Base-by-base conservation (phyloP, 35 echinoderm and acorn worm genomes). In the Stichopus chloronotus region DNA sequence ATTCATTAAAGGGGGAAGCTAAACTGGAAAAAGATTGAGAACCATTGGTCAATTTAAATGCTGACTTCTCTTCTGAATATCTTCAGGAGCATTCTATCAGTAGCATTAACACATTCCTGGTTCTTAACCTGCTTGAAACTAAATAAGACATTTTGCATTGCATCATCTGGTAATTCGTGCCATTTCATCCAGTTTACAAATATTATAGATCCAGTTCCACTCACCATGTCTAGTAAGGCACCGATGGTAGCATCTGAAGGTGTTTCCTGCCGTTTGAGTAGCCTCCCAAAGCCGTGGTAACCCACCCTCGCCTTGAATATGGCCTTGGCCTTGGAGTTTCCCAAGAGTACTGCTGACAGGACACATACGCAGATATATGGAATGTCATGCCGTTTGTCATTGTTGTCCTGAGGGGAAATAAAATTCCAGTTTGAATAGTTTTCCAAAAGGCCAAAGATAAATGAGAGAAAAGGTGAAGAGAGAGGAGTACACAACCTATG, bases 221-320 rank as follows among this genome's bases (percentile, higher is more conserved):
- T 79, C 83, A 98, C 97, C 97, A 99, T 96, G 81, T 99, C 94
- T 30, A 99, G 82, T 43, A 99, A 92, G 76, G 97, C 92, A 58
- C 94, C 90, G 59, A 99, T 87, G 56, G 96, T 92, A 92, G 93
- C 91, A 16, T 93, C 74, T 25, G 95, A 96, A 24, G 97, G 97
- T 20, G 86, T 78, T 57, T 95, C 97, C 53, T 95, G 86, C 52
- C 87, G 25, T 81, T 92, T 76, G 16, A 99, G 82, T 52, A 95
- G 59, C 9, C 93, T 59, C 6, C 97, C 93, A 7, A 96, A 93
- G 52, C 92, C 81, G 7, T 92, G 87, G 68, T 96, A 99, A 20
- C 97, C 97, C 61, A 95, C 89, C 23, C 83, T 81, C 22, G 94
- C 97, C 81, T 95, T 99, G 94, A 99, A 96, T 23, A 94, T 56